Evolutionary conservation across 1,140 invertebrate species (phyloP).

Genomic region (Plodia interpunctella): DNA sequence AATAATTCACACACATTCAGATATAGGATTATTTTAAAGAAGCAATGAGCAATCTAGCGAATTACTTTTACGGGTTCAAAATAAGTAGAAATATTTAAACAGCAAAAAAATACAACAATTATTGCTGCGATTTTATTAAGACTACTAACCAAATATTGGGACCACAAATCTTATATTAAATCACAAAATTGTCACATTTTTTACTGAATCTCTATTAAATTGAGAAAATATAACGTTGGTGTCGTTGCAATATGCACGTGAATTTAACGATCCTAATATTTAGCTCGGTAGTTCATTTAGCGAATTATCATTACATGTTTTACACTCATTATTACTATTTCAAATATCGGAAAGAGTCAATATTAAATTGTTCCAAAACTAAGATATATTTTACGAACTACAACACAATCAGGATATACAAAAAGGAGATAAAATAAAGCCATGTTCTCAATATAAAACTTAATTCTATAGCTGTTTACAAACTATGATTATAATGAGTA

Average conservation of each 20-base stretch:
- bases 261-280: no score
- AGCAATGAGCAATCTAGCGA: slow-evolving; percentile 9
- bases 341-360: background rate
- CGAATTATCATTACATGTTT: background rate
- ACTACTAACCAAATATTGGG: background rate
- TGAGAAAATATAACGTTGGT: no score
- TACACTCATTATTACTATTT: background rate
- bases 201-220: no score
- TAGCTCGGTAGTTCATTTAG: background rate
- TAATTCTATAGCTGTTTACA: slow-evolving; percentile 1
- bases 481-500: slow-evolving; percentile 3
- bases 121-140: background rate
- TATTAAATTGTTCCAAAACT: slow-evolving; percentile 6
- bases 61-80: background rate
- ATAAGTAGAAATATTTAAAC: background rate
- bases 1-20: slow-evolving; percentile 8
- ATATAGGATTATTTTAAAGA: background rate
- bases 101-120: slow-evolving; percentile 3
- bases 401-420: background rate
- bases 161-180: no score
- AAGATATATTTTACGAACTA: background rate
- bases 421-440: background rate
- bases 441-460: slow-evolving; percentile 7
- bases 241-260: no score
- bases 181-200: no score